These are phyloP conservation scores for Drosophila grimshawi DNA, from an alignment of 1,140 invertebrate species.

Conservation along the genomic window DNA sequence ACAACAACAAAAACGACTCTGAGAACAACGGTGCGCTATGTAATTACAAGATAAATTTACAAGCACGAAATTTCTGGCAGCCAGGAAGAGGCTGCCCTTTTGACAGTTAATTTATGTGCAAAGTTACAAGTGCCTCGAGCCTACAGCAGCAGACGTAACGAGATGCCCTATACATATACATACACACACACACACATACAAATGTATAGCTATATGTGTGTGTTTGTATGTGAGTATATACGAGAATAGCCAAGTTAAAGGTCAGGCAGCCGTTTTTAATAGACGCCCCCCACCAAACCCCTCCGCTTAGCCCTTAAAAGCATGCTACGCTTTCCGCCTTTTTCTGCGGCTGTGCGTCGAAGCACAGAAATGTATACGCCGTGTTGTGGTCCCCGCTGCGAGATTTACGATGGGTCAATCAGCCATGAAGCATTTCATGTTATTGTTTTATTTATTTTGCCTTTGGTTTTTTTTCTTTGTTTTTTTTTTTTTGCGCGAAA, in stretches of 20 bases:
- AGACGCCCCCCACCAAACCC: constrained; percentile 2
- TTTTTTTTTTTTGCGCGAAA: constrained; percentile 16
- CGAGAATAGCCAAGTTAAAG: constrained; percentile 66
- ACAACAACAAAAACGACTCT: constrained; percentile 29
- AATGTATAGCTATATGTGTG: constrained; percentile 7
- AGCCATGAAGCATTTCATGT: constrained; percentile 57
- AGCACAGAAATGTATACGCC: constrained; percentile 54
- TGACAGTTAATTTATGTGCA: constrained; percentile 80
- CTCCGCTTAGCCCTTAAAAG: constrained; percentile 34
- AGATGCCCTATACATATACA: constrained; percentile 55
- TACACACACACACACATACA: constrained; percentile 10
- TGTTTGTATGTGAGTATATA: constrained; percentile 11
- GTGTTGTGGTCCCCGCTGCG: constrained; percentile 42
- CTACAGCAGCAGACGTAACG: constrained; percentile 42
- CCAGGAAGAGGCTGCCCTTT: constrained; percentile 62
- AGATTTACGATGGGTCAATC: constrained; percentile 79
- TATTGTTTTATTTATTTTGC: constrained; percentile 55
- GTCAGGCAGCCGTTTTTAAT: constrained; percentile 69
- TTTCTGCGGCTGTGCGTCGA: constrained; percentile 26
- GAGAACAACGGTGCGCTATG: constrained; percentile 47
- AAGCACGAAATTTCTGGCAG: constrained; percentile 59
- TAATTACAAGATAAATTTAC: constrained; percentile 80
- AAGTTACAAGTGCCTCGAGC: constrained; percentile 78
- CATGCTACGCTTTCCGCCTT: constrained; percentile 46
- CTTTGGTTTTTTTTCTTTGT: background rate